Percentiles rank a stretch among this genome's conserved stretches.
phyloP scores from a whole-genome alignment of 2,797 vertebrate species.

The Xerus rutilus region DNA sequence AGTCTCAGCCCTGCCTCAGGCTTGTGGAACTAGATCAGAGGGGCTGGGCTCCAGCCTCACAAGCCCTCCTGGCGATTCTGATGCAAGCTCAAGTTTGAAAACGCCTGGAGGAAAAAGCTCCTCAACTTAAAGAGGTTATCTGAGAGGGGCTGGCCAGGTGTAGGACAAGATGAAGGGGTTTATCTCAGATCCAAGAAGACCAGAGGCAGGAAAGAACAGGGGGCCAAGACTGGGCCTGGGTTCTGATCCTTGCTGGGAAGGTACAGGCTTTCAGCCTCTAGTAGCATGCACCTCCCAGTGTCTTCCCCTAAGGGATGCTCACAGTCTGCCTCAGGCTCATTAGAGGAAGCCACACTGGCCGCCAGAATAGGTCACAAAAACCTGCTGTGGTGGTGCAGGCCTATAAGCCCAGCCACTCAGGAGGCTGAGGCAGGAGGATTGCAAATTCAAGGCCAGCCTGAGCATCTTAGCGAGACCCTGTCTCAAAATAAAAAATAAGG shows the following conservation, averaged over 20 bases:
- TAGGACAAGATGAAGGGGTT: fast-evolving
- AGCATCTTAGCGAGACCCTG: too few relatives aligned
- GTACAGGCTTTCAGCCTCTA: background rate
- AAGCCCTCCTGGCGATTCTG: background rate
- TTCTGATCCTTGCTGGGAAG: background rate
- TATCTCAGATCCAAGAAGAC: background rate
- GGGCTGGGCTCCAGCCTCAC: too few relatives aligned
- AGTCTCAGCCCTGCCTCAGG: background rate
- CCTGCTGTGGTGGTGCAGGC: too few relatives aligned
- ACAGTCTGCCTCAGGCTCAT: too few relatives aligned
- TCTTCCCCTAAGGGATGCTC: background rate
- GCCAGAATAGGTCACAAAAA: too few relatives aligned
- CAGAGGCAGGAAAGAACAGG: background rate
- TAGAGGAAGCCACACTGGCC: fast-evolving
- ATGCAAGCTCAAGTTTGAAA: background rate
- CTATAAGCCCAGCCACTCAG: too few relatives aligned
- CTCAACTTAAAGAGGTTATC: background rate
- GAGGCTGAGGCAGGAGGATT: too few relatives aligned
- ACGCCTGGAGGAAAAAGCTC: background rate
- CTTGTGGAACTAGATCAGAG: background rate
- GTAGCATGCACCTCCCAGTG: background rate
- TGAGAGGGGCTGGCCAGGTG: background rate
- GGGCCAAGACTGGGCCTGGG: background rate
- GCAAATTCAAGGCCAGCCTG: too few relatives aligned
- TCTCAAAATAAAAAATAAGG: too few relatives aligned